phyloP scores from a whole-genome alignment of 2,888 invertebrate genomes.

The Falcaria lacertinaria region DNA sequence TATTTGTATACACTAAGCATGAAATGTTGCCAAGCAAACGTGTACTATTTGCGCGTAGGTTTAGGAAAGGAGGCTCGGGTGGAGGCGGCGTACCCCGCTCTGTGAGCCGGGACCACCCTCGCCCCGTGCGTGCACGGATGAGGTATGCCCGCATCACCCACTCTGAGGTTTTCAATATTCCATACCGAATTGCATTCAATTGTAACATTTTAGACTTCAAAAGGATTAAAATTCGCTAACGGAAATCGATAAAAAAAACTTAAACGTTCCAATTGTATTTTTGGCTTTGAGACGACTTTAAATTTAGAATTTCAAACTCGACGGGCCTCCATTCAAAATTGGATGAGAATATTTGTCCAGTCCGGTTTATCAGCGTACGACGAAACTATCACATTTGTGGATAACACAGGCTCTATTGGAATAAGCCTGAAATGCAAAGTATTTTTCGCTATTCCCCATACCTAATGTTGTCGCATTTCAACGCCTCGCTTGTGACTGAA shows the following conservation, averaged over 20 bases:
- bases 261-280: constrained; percentile 36
- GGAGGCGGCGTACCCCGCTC: constrained; percentile 32
- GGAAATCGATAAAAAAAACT: constrained; percentile 41
- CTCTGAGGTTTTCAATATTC: constrained; percentile 73
- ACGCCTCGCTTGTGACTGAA: not conserved
- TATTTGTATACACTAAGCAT: constrained; percentile 79
- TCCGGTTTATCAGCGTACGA: no score
- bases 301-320: constrained; percentile 15
- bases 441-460: not conserved
- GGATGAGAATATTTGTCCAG: no score
- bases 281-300: constrained; percentile 29
- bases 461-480: not conserved
- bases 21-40: constrained; percentile 79
- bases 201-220: constrained; percentile 60
- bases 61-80: constrained; percentile 66
- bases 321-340: no score
- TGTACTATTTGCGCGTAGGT: constrained; percentile 78
- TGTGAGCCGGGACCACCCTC: constrained; percentile 26
- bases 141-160: constrained; percentile 62
- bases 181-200: constrained; percentile 71
- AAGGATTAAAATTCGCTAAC: constrained; percentile 29
- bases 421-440: no score
- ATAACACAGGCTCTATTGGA: no score
- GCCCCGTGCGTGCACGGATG: constrained; percentile 65
- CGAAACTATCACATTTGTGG: no score